These are phyloP conservation scores for Lateolabrax maculatus DNA, from an alignment of 2,797 vertebrate species.

Conservation along the genomic window DNA sequence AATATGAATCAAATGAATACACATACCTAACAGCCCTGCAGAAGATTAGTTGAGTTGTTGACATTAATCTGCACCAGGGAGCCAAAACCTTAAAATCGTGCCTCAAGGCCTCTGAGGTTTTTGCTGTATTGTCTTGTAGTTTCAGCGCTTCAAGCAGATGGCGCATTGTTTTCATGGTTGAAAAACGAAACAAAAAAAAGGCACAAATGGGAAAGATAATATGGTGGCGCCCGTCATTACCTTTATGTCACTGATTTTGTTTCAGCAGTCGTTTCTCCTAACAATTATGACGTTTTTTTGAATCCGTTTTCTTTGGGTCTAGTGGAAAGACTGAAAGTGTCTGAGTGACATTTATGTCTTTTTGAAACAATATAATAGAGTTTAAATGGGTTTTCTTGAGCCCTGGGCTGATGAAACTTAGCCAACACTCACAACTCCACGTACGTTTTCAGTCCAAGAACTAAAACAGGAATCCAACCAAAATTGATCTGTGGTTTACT, in stretches of 20 bases:
- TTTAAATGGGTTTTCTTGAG: slow-evolving; percentile 26
- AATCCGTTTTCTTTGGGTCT: slow-evolving; percentile 7
- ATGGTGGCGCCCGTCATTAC: background rate
- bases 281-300: background rate
- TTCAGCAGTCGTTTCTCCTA: background rate
- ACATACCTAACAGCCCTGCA: background rate
- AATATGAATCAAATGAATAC: background rate
- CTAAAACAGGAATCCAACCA: slow-evolving; percentile 12
- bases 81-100: background rate
- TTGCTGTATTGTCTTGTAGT: background rate
- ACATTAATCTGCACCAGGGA: background rate
- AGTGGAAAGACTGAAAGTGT: background rate
- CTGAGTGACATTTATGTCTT: slow-evolving; percentile 26
- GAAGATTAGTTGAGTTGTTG: background rate
- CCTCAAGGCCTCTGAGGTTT: slow-evolving; percentile 3
- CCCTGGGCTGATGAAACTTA: slow-evolving; percentile 26
- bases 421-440: background rate
- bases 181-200: background rate
- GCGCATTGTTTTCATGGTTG: background rate
- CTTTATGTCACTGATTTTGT: background rate
- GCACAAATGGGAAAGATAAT: background rate
- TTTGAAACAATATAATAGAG: background rate
- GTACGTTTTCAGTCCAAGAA: slow-evolving; percentile 11
- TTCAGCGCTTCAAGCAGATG: background rate
- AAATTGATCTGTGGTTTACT: slow-evolving; percentile 15